Evolutionary conservation across 2,113 vertebrate genomes (phyloP).

Genomic region (Grantiella picta): DNA sequence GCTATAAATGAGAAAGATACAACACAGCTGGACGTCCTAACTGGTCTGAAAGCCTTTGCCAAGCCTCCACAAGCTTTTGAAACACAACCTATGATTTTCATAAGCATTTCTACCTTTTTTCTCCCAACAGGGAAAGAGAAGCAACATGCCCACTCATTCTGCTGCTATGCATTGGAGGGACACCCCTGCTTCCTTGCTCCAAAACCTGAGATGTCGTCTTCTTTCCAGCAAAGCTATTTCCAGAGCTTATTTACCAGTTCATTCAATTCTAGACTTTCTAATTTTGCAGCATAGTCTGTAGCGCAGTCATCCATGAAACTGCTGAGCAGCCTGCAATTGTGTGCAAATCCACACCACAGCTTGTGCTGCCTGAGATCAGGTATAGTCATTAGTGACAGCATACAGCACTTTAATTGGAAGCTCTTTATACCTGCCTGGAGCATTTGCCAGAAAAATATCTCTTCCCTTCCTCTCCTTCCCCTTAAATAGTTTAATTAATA

Average conservation of each 20-base stretch:
- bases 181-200: not conserved
- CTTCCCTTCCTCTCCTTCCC: not conserved
- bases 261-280: conserved; percentile 11
- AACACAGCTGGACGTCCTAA: not conserved
- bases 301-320: conserved; percentile 48
- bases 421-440: not conserved
- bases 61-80: not conserved
- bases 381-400: not conserved
- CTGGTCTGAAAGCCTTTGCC: not conserved
- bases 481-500: not conserved
- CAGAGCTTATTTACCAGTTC: not conserved
- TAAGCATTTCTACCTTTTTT: not conserved
- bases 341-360: not conserved
- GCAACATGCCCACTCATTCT: not conserved
- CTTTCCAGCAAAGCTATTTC: not conserved
- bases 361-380: not conserved
- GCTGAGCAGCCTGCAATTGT: not conserved
- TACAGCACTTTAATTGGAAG: not conserved
- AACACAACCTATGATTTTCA: not conserved
- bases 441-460: not conserved
- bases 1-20: not conserved
- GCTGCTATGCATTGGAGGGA: not conserved
- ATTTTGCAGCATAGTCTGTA: conserved; percentile 23
- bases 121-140: not conserved
- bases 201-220: not conserved